Conservation (phyloP, 2,797 vertebrate genomes). For the Lutjanus argentimaculatus region DNA sequence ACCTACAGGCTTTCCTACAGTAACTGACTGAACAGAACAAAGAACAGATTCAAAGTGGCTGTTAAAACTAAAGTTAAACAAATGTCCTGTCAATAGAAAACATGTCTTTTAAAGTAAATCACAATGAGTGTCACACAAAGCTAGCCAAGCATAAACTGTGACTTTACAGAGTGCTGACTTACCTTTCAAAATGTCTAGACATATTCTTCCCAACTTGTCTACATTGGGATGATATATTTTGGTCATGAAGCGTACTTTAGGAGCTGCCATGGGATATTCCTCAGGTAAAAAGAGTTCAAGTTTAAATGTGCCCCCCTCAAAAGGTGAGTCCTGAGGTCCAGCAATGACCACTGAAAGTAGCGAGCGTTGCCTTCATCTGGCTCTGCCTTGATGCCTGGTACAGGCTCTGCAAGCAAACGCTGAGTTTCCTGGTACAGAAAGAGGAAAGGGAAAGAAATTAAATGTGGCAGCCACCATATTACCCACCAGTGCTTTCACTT, state of each 20-base stretch:
- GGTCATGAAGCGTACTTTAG: slow-evolving; percentile 99
- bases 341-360: slow-evolving; percentile 98
- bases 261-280: slow-evolving; percentile 98
- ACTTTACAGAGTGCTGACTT: slow-evolving; percentile 60
- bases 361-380: slow-evolving; percentile 96
- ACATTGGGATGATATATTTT: slow-evolving; percentile 99
- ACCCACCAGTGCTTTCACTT: neutral
- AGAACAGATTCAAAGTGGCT: neutral
- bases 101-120: neutral
- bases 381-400: slow-evolving; percentile 95
- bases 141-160: neutral
- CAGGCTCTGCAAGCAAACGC: slow-evolving; percentile 95
- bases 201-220: slow-evolving; percentile 99
- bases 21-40: slow-evolving; percentile 27
- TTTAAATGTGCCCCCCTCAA: slow-evolving; percentile 98
- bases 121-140: neutral
- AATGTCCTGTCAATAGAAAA: slow-evolving; percentile 3
- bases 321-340: slow-evolving; percentile 96
- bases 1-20: slow-evolving; percentile 22
- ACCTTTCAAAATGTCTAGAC: slow-evolving; percentile 99
- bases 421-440: slow-evolving; percentile 91
- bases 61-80: neutral
- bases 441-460: neutral
- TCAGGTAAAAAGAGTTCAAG: slow-evolving; percentile 99
- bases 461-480: neutral